A percentile compares a stretch with the other conserved stretches of the same genome.
Conservation (phyloP, 2,113 vertebrate genomes). For the Saccopteryx leptura region DNA sequence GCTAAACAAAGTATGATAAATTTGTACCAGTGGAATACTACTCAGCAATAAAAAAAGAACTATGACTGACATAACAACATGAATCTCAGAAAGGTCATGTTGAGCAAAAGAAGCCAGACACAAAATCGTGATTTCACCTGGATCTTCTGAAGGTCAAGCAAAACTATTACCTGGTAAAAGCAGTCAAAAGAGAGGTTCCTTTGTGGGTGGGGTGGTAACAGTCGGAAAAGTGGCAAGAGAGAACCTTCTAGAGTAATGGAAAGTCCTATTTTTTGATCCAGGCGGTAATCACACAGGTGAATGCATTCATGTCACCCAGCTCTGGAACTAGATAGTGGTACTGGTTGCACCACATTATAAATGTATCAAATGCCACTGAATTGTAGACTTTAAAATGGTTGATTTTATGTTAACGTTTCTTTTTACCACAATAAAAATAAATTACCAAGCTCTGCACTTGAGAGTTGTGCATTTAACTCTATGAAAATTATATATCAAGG, state of each 20-base stretch:
- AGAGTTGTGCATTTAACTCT: background rate
- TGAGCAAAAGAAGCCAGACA: background rate
- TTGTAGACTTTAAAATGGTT: background rate
- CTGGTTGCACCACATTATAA: background rate
- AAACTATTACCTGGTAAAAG: background rate
- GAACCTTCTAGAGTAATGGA: background rate
- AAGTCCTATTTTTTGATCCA: background rate
- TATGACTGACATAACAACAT: background rate
- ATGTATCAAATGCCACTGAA: background rate
- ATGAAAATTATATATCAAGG: background rate
- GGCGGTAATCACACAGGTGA: background rate
- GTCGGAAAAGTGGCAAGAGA: background rate
- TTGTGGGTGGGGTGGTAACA: background rate
- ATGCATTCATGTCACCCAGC: background rate
- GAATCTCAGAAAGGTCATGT: background rate
- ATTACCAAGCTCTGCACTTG: background rate
- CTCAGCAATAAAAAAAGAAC: background rate
- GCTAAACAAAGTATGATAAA: background rate
- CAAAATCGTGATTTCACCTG: background rate
- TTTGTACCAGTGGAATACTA: background rate
- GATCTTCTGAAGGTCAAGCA: background rate
- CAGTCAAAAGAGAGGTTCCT: background rate
- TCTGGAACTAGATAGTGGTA: background rate
- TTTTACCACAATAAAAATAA: constrained; percentile 25
- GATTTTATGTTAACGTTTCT: background rate